Evolutionary conservation across 1,140 invertebrate genomes (phyloP).

Genomic region (Apis laboriosa): DNA sequence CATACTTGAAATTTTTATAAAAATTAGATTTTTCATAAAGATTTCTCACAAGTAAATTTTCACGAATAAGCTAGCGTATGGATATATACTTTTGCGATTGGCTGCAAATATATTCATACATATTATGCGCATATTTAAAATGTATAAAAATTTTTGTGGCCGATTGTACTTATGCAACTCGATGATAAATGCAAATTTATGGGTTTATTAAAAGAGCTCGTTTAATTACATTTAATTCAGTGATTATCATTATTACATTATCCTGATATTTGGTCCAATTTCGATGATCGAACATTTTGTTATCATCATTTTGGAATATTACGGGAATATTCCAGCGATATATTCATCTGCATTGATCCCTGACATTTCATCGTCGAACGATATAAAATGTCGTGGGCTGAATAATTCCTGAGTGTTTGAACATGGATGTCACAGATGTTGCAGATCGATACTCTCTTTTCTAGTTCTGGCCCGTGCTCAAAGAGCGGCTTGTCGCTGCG

Average conservation of each 20-base stretch:
- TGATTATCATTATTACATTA: background rate
- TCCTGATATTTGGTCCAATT: background rate
- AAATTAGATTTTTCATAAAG: no score
- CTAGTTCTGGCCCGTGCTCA: slow-evolving; percentile 9
- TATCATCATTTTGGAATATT: background rate
- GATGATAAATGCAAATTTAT: background rate
- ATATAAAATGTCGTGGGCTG: slow-evolving; percentile 3
- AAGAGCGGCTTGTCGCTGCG: slow-evolving; percentile 31
- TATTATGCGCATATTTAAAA: no score
- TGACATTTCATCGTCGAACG: background rate
- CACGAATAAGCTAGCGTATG: no score
- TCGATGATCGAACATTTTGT: background rate
- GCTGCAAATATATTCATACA: no score
- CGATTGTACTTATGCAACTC: background rate
- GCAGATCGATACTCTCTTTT: slow-evolving; percentile 43
- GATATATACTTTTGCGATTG: no score
- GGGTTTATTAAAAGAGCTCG: background rate
- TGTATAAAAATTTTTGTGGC: no score
- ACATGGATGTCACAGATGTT: slow-evolving; percentile 24
- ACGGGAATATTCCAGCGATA: background rate
- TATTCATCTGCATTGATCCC: slow-evolving; percentile 1
- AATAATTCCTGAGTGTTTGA: slow-evolving; percentile 34
- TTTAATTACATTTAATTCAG: background rate
- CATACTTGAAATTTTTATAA: no score
- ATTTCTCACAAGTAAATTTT: no score